Evolutionary conservation across 2,113 vertebrate species (phyloP).

Genomic region (Chaenocephalus aceratus): DNA sequence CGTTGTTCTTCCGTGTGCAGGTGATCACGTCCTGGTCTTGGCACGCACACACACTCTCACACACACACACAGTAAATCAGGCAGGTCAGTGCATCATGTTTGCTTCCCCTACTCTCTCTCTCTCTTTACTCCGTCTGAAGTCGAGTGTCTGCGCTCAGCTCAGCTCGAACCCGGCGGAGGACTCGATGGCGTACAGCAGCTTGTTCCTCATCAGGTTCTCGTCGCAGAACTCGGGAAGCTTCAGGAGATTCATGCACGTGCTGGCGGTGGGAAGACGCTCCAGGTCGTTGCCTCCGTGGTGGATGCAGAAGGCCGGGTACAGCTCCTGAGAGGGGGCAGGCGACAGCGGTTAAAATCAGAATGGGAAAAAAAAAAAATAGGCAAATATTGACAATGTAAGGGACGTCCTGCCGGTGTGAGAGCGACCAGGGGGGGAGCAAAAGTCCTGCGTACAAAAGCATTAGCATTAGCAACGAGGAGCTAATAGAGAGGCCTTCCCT

Average conservation of each 20-base stretch:
- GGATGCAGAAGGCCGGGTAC: constrained; percentile 98
- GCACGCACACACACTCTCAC: constrained; percentile 23
- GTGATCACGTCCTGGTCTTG: constrained; percentile 34
- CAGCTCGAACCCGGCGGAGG: constrained; percentile 96
- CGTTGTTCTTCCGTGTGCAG: constrained; percentile 26
- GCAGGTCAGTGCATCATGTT: constrained; percentile 70
- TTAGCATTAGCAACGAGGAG: too few species aligned
- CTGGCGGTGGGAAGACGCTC: constrained; percentile 97
- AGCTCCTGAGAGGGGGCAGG: constrained; percentile 87
- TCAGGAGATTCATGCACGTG: constrained; percentile 99
- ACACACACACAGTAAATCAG: constrained; percentile 50
- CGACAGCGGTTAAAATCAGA: background rate
- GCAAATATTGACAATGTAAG: too few species aligned
- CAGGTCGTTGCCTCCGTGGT: constrained; percentile 95
- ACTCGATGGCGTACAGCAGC: constrained; percentile 97
- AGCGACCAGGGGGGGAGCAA: too few species aligned
- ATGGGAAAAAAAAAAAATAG: too few species aligned
- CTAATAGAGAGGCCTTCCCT: too few species aligned
- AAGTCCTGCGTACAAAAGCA: too few species aligned
- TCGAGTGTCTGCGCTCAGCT: constrained; percentile 85
- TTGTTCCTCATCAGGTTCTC: constrained; percentile 94
- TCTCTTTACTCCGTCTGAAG: constrained; percentile 4
- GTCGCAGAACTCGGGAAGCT: constrained; percentile 96
- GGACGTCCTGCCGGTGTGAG: too few species aligned
- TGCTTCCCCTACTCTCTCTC: constrained; percentile 9